Percentiles rank a stretch among this genome's conserved stretches.
Conservation (phyloP, 2,113 vertebrate species). For the Blennius ocellaris region DNA sequence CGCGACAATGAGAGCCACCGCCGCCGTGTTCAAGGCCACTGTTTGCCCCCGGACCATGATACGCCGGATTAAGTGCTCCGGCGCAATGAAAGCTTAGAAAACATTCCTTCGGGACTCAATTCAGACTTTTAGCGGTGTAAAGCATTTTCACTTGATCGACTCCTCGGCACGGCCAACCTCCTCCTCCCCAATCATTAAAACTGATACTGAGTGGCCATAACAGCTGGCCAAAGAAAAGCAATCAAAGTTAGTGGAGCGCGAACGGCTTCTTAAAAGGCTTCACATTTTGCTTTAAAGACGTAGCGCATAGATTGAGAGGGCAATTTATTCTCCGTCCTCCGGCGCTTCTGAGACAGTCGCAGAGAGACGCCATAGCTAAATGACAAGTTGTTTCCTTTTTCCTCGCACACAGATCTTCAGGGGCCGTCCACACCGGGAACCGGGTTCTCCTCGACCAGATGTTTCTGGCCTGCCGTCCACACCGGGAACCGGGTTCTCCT, state of each 20-base stretch:
- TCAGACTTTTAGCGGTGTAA: constrained; percentile 29
- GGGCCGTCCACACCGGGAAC: too few species aligned
- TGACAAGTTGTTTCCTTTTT: constrained; percentile 17
- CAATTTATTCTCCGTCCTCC: constrained; percentile 62
- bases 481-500: too few species aligned
- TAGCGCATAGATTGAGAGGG: constrained; percentile 22
- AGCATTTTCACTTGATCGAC: constrained; percentile 42
- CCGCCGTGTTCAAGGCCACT: constrained; percentile 1
- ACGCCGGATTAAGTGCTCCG: constrained; percentile 8
- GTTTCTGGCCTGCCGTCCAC: too few species aligned
- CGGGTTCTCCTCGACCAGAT: too few species aligned
- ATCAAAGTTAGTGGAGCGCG: constrained; percentile 76
- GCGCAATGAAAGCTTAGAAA: constrained; percentile 34
- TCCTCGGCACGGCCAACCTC: constrained; percentile 39
- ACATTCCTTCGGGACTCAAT: constrained; percentile 28
- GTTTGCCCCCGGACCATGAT: constrained; percentile 1
- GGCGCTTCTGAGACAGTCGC: constrained; percentile 53
- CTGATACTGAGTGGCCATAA: constrained; percentile 54
- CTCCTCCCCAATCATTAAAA: constrained; percentile 67
- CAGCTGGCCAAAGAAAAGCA: constrained; percentile 68
- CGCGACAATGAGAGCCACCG: not conserved
- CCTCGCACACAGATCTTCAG: constrained; percentile 3
- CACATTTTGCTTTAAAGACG: constrained; percentile 44
- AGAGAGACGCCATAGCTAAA: constrained; percentile 55
- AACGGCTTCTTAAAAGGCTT: constrained; percentile 54